A percentile compares a stretch with the other conserved stretches of the same genome.
These are phyloP conservation scores for Eretmocerus hayati DNA, from an alignment of 2,888 invertebrate genomes.

Conservation along the genomic window DNA sequence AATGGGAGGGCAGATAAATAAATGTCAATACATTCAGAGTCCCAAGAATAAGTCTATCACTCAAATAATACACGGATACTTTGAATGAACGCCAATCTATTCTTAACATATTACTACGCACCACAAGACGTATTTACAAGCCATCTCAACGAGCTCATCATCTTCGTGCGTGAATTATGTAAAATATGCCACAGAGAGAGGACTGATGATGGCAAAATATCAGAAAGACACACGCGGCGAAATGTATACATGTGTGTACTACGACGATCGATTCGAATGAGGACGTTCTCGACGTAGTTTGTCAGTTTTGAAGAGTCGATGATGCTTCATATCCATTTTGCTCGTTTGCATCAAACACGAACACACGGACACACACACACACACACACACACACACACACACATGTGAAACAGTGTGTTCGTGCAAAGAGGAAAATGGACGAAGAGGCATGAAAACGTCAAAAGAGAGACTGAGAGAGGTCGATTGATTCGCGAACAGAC, in stretches of 20 bases:
- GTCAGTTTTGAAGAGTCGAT: too few relatives aligned
- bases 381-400: too few relatives aligned
- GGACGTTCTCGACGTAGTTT: not conserved
- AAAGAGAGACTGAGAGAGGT: too few relatives aligned
- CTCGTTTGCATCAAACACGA: too few relatives aligned
- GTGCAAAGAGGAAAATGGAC: too few relatives aligned
- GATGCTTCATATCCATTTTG: too few relatives aligned
- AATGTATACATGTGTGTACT: too few relatives aligned
- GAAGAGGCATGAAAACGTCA: too few relatives aligned
- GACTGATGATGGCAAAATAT: constrained; percentile 6
- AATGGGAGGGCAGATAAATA: constrained; percentile 7
- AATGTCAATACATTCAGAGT: constrained; percentile 18
- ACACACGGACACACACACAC: too few relatives aligned
- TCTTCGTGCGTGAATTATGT: constrained; percentile 17
- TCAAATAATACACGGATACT: constrained; percentile 7
- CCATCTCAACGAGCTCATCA: not conserved
- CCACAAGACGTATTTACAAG: constrained; percentile 14
- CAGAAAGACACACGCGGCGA: not conserved
- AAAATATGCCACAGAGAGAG: constrained; percentile 6
- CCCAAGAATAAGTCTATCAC: constrained; percentile 12
- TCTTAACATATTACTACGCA: constrained; percentile 8
- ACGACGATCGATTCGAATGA: not conserved
- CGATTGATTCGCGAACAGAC: too few relatives aligned
- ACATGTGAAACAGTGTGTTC: too few relatives aligned
- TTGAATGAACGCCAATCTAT: constrained; percentile 16